Base-by-base conservation (phyloP, 2,888 invertebrate species). In the Sycophila texana region DNA sequence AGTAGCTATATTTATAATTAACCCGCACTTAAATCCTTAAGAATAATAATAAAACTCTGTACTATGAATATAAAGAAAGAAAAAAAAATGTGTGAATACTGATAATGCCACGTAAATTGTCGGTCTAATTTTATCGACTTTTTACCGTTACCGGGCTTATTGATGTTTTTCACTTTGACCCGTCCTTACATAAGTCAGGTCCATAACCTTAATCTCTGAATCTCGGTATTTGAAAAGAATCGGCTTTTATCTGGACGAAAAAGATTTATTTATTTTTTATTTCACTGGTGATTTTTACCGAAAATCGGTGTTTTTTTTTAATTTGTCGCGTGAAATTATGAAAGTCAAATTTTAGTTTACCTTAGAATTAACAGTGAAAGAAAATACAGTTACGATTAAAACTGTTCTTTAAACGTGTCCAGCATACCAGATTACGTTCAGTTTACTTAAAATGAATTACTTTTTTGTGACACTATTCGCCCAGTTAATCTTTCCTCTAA, bases 81-180 rank as follows among this genome's bases (percentile, higher is more conserved):
- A 16, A 49, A 51, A 39, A 18, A 18, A 7, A 1, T 26, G 30
- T n/a, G 30, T 58, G 14, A 14, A 10, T 7, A 22, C 14, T 14
- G n/a, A n/a, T n/a, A 51, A 16, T 49, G 72, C 3, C 10, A 12
- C 4, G 22, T 58, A 53, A 5, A 7, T 22, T 55, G 16, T 7
- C 16, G 18, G 7, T n/a, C 22, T 18, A 18, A 26, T 1, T 53
- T 61, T 39, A 74, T 58, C 51, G n/a, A 2, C 7, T 26, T 12
- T 13, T n/a, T 74, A 74, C 74, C 74, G 58, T 74, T 74, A 74
- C 12, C n/a, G 10, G 20, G 5, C 39, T 39, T 65, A 53, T 39
- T 39, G 63, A n/a, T 7, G 55, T 39, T 20, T 74, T 57, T 57
- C 22, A 30, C 26, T 13, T 18, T 22, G n/a, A 53, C 47, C 26